A percentile compares a stretch with the other conserved stretches of the same genome.
Conservation (phyloP, 2,888 invertebrate species). For the Lycophotia porphyrea region DNA sequence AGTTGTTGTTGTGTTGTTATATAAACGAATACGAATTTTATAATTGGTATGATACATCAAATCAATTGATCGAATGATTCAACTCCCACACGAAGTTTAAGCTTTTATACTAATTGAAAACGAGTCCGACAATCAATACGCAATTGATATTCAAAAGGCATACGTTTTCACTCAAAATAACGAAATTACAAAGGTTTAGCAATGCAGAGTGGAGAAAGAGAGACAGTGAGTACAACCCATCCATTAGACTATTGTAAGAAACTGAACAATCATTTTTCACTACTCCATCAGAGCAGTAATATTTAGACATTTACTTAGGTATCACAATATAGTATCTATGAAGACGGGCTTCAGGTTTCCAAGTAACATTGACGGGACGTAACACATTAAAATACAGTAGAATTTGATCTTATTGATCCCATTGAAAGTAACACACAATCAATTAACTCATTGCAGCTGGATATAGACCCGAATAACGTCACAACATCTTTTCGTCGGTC, state of each 20-base stretch:
- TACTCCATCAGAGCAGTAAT: not conserved
- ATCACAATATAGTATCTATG: too few species aligned
- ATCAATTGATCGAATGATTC: constrained; percentile 20
- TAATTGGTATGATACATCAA: constrained; percentile 39
- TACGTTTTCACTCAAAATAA: not conserved
- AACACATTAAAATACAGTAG: too few species aligned
- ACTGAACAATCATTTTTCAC: not conserved
- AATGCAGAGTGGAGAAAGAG: not conserved
- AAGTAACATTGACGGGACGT: too few species aligned
- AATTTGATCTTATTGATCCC: too few species aligned
- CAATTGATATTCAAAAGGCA: not conserved
- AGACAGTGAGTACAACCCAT: not conserved
- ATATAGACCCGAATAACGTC: too few species aligned
- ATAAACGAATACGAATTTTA: constrained; percentile 2
- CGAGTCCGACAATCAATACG: constrained; percentile 14
- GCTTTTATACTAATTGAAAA: constrained; percentile 28
- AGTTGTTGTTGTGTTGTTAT: too few species aligned
- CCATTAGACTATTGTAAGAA: not conserved
- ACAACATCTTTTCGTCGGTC: too few species aligned
- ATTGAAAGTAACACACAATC: too few species aligned
- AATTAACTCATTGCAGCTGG: too few species aligned
- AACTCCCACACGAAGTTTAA: not conserved
- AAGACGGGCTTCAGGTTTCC: too few species aligned
- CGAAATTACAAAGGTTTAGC: not conserved
- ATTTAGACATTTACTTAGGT: too few species aligned